These are phyloP conservation scores for Stenodera caucasica DNA, from an alignment of 2,888 invertebrate species.

Conservation along the genomic window DNA sequence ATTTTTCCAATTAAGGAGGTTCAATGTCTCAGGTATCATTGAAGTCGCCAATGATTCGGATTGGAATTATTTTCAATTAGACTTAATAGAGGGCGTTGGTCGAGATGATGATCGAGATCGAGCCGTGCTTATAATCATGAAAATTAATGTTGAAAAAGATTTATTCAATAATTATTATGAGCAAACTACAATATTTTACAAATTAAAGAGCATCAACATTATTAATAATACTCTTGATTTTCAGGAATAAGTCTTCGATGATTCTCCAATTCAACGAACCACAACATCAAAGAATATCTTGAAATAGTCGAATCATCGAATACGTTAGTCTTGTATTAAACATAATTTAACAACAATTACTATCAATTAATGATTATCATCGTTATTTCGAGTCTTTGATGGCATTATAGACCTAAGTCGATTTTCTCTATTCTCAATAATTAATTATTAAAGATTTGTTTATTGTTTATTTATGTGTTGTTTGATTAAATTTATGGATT, in stretches of 20 bases:
- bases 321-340: not conserved
- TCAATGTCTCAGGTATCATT: too few species aligned
- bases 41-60: too few species aligned
- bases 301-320: not conserved
- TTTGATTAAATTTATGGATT: not conserved
- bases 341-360: slow-evolving; percentile 49
- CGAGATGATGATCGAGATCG: too few species aligned
- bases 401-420: slow-evolving; percentile 1
- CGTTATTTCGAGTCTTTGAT: slow-evolving; percentile 43
- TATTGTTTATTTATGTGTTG: not conserved
- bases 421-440: slow-evolving; percentile 7
- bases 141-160: slow-evolving; percentile 41
- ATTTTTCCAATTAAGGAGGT: too few species aligned
- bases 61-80: too few species aligned
- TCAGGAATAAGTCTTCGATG: slow-evolving; percentile 29
- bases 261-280: not conserved
- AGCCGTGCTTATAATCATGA: too few species aligned
- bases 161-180: slow-evolving; percentile 44
- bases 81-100: too few species aligned
- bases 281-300: not conserved
- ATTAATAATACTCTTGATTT: slow-evolving; percentile 47
- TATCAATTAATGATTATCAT: slow-evolving; percentile 53
- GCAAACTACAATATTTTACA: slow-evolving; percentile 46
- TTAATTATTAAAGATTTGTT: slow-evolving; percentile 7
- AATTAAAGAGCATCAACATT: slow-evolving; percentile 48